A percentile compares a stretch with the other conserved stretches of the same genome.
Evolutionary conservation across 2,888 invertebrate genomes (phyloP).

Genomic region (Acrobasis consociella): DNA sequence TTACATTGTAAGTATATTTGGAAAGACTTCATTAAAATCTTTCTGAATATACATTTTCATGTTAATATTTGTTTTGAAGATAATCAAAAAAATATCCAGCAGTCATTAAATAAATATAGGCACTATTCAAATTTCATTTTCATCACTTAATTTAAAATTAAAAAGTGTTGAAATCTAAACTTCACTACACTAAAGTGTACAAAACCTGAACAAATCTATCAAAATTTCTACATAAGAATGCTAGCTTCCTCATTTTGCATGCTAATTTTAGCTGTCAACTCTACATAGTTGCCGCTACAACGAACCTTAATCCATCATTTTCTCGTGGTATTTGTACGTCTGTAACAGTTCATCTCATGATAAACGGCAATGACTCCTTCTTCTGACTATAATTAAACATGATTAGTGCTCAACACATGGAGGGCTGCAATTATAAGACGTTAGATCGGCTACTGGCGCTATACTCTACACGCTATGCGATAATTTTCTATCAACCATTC

Average conservation of each 20-base stretch:
- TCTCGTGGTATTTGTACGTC: slow-evolving; percentile 63
- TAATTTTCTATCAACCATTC: slow-evolving; percentile 66
- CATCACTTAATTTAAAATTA: too few species aligned
- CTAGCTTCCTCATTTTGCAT: background rate
- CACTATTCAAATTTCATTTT: too few species aligned
- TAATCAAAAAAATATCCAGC: too few species aligned
- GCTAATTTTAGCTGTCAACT: slow-evolving; percentile 25
- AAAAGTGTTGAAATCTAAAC: too few species aligned
- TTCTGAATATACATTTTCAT: too few species aligned
- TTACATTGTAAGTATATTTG: too few species aligned
- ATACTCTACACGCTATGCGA: slow-evolving; percentile 67
- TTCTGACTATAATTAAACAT: slow-evolving; percentile 75
- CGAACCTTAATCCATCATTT: slow-evolving; percentile 61
- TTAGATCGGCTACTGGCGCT: slow-evolving; percentile 72
- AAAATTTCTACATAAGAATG: background rate
- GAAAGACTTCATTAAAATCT: too few species aligned
- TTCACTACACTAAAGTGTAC: background rate
- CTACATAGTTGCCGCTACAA: slow-evolving; percentile 39
- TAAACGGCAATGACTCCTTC: slow-evolving; percentile 77
- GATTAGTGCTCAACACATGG: slow-evolving; percentile 80
- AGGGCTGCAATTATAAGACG: slow-evolving; percentile 75
- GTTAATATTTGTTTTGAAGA: too few species aligned
- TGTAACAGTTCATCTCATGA: slow-evolving; percentile 82
- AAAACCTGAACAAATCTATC: background rate
- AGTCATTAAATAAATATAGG: too few species aligned